Percentiles rank a stretch among this genome's conserved stretches.
phyloP scores from a whole-genome alignment of 2,113 vertebrate genomes.

The Reinhardtius hippoglossoides region DNA sequence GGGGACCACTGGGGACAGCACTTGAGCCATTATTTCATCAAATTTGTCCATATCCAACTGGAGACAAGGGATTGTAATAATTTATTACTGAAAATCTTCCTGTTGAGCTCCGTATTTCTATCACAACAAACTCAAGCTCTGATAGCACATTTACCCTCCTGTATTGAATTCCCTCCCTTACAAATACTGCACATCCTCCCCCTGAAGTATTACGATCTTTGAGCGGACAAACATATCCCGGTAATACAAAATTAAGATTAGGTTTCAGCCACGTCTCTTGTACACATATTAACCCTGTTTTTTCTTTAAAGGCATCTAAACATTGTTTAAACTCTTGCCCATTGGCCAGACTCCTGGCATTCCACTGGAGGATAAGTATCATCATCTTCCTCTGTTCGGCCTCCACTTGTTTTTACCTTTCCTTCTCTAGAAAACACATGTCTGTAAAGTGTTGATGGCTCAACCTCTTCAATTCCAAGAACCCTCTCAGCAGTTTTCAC shows the following conservation, averaged over 20 bases:
- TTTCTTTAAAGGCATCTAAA: not conserved
- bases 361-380: not conserved
- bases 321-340: not conserved
- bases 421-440: not conserved
- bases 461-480: too few relatives aligned
- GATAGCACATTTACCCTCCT: not conserved
- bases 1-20: not conserved
- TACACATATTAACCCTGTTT: not conserved
- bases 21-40: not conserved
- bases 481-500: too few relatives aligned
- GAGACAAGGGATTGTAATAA: too few relatives aligned
- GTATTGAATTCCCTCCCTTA: not conserved
- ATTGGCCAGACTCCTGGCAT: not conserved
- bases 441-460: too few relatives aligned
- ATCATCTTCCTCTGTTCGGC: not conserved
- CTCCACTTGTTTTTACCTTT: not conserved
- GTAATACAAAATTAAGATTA: not conserved
- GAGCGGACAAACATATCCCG: not conserved
- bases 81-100: not conserved
- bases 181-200: not conserved
- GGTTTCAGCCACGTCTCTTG: not conserved
- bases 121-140: too few relatives aligned
- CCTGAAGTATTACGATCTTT: not conserved
- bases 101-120: not conserved
- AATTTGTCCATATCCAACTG: not conserved